phyloP scores from a whole-genome alignment of 2,797 vertebrate genomes.

The Argentina silus region DNA sequence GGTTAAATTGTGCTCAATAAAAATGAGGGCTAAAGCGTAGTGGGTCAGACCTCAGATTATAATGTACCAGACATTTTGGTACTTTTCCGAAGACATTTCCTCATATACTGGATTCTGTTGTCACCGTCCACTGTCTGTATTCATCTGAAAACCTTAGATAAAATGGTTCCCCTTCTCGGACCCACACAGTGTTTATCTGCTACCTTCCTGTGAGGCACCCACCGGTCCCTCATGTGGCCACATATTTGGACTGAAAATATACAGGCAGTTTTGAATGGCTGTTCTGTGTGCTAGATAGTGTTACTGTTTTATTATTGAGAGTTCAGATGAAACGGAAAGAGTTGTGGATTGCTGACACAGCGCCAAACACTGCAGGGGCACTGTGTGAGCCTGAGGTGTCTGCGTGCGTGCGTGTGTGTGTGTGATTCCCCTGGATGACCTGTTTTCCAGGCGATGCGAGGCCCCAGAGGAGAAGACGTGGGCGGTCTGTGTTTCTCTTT shows the following conservation, averaged over 20 bases:
- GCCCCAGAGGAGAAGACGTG: constrained; percentile 36
- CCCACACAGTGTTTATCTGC: neutral
- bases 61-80: constrained; percentile 7
- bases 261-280: neutral
- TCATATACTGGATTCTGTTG: neutral
- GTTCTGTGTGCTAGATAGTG: constrained; percentile 19
- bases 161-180: neutral
- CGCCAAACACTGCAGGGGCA: constrained; percentile 6
- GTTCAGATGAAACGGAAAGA: constrained; percentile 36
- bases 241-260: constrained; percentile 16
- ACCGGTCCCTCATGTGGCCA: neutral
- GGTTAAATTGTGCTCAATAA: constrained; percentile 39
- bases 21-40: constrained; percentile 33
- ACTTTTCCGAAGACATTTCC: neutral
- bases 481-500: constrained; percentile 39
- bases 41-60: constrained; percentile 42
- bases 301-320: constrained; percentile 20
- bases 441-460: constrained; percentile 41
- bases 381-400: neutral
- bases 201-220: constrained; percentile 5
- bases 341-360: neutral
- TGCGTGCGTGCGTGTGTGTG: constrained; percentile 4
- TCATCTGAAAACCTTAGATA: no score
- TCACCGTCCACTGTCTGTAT: neutral
- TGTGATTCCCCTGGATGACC: constrained; percentile 44